Evolutionary conservation across 2,113 vertebrate species (phyloP).

Genomic region (Galeopterus variegatus): DNA sequence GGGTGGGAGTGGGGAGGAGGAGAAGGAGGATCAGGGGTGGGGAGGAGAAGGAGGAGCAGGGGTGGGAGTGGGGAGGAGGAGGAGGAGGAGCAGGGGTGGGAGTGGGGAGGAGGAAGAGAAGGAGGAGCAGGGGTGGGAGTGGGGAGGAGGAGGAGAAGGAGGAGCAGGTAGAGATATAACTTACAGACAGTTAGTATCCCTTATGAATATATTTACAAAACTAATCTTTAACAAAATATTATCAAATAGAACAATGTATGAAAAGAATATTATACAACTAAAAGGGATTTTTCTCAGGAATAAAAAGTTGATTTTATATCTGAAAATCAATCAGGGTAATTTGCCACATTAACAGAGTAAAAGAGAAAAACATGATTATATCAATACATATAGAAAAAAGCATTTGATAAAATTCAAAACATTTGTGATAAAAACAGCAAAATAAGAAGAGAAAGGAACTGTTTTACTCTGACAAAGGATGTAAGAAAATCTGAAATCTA

Average conservation of each 20-base stretch:
- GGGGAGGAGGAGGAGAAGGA: background rate
- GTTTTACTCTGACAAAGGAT: background rate
- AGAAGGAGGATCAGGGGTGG: no score
- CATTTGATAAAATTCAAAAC: conserved; percentile 2
- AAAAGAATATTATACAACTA: conserved; percentile 38
- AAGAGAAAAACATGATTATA: background rate
- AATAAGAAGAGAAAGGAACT: conserved; percentile 10
- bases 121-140: no score
- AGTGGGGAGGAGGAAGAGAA: no score
- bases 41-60: background rate
- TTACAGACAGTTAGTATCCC: background rate
- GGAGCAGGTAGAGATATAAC: background rate
- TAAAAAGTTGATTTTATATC: conserved; percentile 53
- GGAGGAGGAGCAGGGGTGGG: no score
- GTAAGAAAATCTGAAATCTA: background rate
- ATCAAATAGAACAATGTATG: background rate
- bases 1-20: background rate
- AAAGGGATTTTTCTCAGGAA: conserved; percentile 23
- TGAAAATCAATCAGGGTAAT: conserved; percentile 38
- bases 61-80: no score
- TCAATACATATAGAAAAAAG: background rate
- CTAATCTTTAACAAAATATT: background rate
- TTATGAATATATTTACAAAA: background rate
- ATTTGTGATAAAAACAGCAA: conserved; percentile 21
- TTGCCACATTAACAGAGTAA: background rate